Base-by-base conservation (phyloP, 2,113 vertebrate genomes). In the Triplophysa rosa region DNA sequence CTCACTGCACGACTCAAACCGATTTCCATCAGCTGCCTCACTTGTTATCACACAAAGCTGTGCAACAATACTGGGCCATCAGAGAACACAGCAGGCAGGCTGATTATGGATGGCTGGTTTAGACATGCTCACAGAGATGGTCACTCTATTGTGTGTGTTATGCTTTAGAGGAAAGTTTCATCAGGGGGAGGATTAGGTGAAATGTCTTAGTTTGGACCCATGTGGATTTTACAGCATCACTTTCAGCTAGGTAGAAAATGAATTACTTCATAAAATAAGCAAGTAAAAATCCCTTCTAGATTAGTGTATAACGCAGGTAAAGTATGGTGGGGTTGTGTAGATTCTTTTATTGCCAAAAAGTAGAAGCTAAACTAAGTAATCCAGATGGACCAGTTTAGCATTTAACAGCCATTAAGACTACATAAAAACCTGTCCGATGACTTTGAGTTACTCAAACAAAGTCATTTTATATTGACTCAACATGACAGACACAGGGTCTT, bases 311-410 rank as follows among this genome's bases (percentile, higher is more conserved):
- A 49, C 11, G 1, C 10, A 14, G 67, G 26, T 26, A 69, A 69
- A 56, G 17, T n/a, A 2, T 10, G 24, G 14, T 56, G 26, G 54
- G 54, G 7, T 37, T 37, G 33, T 37, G 33, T 7, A 7, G 33
- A 37, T 37, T 6, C 33, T 7, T 37, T 37, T 37, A 37, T 7
- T 37, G 3, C 0, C 6, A 4, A 37, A 37, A 37, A 3, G 33
- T 37, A 37, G 33, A 37, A 7, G 7, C 33, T 24, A 62, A 17
- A 37, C 29, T 4, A 21, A 29, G 21, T 67, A 62, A 67, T 85
- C 83, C 70, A 47, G 49, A 83, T 73, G 40, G 85, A 88, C 88
- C 86, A 78, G 88, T 90, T 89, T 64, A 56, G 70, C 80, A 24
- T 69, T 73, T 47, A 67, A 62, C 40, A 13, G 23, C 9, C 11